Conservation (phyloP, 2,797 vertebrate species). For the Melopsittacus undulatus region DNA sequence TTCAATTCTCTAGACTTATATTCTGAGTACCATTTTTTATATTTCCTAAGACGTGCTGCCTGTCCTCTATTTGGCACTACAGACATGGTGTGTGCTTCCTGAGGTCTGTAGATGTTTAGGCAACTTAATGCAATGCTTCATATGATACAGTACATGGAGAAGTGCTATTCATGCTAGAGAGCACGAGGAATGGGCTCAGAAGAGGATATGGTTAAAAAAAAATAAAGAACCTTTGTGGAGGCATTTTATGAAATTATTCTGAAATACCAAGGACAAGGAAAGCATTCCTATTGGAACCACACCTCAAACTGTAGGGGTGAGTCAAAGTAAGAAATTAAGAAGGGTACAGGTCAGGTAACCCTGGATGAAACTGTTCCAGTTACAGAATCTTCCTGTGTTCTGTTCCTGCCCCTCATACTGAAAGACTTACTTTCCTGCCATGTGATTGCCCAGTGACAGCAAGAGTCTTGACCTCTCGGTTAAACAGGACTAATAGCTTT, state of each 20-base stretch:
- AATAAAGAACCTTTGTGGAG: not conserved
- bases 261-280: not conserved
- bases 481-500: not conserved
- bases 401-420: not conserved
- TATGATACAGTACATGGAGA: not conserved
- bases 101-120: not conserved
- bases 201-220: not conserved
- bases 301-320: not conserved
- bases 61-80: not conserved
- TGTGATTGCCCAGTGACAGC: not conserved
- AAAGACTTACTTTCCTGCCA: not conserved
- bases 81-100: not conserved
- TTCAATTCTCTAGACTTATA: not conserved
- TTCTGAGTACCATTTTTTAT: not conserved
- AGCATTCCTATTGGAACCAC: not conserved
- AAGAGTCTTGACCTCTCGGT: not conserved
- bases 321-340: not conserved
- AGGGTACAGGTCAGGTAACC: not conserved
- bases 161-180: not conserved
- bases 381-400: not conserved
- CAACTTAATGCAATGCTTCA: not conserved
- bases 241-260: not conserved
- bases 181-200: not conserved
- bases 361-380: not conserved
- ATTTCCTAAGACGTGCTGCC: not conserved